Percentiles rank a stretch among this genome's conserved stretches.
Evolutionary conservation across 1,140 invertebrate genomes (phyloP).

Genomic region (Hycleus cichorii): DNA sequence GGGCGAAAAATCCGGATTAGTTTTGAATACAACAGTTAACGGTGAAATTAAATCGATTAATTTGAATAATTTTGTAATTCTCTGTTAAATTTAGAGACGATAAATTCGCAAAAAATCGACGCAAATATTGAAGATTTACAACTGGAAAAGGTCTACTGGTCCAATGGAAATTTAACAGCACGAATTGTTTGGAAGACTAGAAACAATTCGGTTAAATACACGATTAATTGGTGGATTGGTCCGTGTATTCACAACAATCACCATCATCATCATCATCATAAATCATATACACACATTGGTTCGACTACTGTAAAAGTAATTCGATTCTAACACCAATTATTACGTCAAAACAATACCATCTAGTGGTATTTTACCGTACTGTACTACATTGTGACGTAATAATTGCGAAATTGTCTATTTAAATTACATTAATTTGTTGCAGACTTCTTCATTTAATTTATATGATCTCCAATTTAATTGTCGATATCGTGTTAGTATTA

Average conservation of each 20-base stretch:
- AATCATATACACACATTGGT: background rate
- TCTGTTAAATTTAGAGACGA: too few relatives aligned
- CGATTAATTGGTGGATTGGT: slow-evolving; percentile 30
- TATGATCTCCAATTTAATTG: slow-evolving; percentile 32
- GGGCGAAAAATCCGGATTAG: slow-evolving; percentile 56
- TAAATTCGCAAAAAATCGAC: background rate
- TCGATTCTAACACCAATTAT: too few relatives aligned
- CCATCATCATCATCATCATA: too few relatives aligned
- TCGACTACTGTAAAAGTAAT: slow-evolving; percentile 27
- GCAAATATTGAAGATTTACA: slow-evolving; percentile 41
- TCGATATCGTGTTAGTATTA: slow-evolving; percentile 29
- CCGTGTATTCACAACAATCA: slow-evolving; percentile 5
- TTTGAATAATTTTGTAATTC: background rate
- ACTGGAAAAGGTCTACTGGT: slow-evolving; percentile 46
- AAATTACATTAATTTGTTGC: slow-evolving; percentile 5
- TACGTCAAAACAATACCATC: too few relatives aligned
- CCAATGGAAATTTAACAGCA: slow-evolving; percentile 44
- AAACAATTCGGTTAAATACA: slow-evolving; percentile 20
- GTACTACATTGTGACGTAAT: too few relatives aligned
- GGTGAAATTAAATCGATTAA: slow-evolving; percentile 23
- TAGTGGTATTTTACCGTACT: too few relatives aligned
- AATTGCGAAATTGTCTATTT: background rate
- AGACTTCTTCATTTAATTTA: slow-evolving; percentile 31
- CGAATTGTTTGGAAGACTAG: slow-evolving; percentile 44
- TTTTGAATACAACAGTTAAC: slow-evolving; percentile 56